Percentiles rank a stretch among this genome's conserved stretches.
Conservation (phyloP, 2,797 vertebrate species). For the Pantherophis alleghaniensis region DNA sequence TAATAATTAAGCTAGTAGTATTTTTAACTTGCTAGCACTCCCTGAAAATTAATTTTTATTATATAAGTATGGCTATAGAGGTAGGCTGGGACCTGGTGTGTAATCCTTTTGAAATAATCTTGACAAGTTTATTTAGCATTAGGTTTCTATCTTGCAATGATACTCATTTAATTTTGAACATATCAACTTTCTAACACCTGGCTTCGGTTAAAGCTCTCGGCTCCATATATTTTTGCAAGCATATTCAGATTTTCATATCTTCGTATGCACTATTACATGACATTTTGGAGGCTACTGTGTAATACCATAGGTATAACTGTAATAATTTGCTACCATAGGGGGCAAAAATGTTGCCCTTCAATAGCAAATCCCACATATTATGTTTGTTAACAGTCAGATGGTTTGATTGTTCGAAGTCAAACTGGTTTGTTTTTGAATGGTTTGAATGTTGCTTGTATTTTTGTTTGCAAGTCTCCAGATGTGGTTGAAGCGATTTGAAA, state of each 20-base stretch:
- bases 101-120: neutral
- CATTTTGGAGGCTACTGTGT: conserved; percentile 38
- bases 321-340: conserved; percentile 9
- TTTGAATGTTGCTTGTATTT: neutral
- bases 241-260: neutral
- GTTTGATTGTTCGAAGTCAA: conserved; percentile 47
- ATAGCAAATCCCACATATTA: conserved; percentile 18
- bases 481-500: neutral
- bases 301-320: conserved; percentile 32
- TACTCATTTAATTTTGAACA: neutral
- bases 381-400: conserved; percentile 32
- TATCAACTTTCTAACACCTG: neutral
- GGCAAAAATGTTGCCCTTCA: neutral
- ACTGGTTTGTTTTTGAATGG: conserved; percentile 7
- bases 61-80: neutral
- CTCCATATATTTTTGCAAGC: conserved; percentile 18
- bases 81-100: neutral
- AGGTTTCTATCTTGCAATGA: neutral
- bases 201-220: conserved; percentile 1
- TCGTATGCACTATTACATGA: conserved; percentile 3
- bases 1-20: neutral
- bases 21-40: neutral
- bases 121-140: neutral
- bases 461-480: neutral
- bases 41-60: neutral